Conservation (phyloP, 2,888 invertebrate genomes). For the Heliconius ismenius region DNA sequence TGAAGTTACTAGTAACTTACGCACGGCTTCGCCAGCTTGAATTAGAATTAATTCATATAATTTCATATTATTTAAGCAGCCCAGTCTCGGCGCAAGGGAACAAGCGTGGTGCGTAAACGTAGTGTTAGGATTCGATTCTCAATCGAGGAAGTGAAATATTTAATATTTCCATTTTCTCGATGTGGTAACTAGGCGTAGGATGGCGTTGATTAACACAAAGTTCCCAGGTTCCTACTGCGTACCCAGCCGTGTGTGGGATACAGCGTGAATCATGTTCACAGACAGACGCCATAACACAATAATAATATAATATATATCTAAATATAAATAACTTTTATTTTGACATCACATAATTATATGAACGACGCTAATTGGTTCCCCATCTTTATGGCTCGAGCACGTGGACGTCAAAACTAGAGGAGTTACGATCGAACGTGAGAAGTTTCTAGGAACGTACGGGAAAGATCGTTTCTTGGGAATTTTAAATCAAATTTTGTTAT, state of each 20-base stretch:
- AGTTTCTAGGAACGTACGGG: slow-evolving; percentile 5
- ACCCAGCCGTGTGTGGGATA: not conserved
- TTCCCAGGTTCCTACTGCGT: not conserved
- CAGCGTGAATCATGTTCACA: not conserved
- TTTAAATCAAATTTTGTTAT: slow-evolving; percentile 12
- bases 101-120: not conserved
- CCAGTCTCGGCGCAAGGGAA: too few species aligned
- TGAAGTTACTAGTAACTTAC: too few species aligned
- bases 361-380: slow-evolving; percentile 10
- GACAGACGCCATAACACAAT: not conserved
- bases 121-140: not conserved
- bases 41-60: too few species aligned
- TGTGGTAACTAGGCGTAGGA: not conserved
- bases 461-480: slow-evolving; percentile 9
- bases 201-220: not conserved
- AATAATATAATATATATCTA: slow-evolving; percentile 3
- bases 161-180: not conserved
- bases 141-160: not conserved
- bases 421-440: slow-evolving; percentile 13
- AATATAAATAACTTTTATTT: slow-evolving; percentile 22
- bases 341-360: slow-evolving; percentile 25
- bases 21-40: too few species aligned
- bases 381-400: slow-evolving; percentile 12
- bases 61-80: too few species aligned
- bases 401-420: slow-evolving; percentile 2